Percentiles rank a stretch among this genome's conserved stretches.
These are phyloP conservation scores for Ictalurus furcatus DNA, from an alignment of 2,113 vertebrate species.

Conservation along the genomic window DNA sequence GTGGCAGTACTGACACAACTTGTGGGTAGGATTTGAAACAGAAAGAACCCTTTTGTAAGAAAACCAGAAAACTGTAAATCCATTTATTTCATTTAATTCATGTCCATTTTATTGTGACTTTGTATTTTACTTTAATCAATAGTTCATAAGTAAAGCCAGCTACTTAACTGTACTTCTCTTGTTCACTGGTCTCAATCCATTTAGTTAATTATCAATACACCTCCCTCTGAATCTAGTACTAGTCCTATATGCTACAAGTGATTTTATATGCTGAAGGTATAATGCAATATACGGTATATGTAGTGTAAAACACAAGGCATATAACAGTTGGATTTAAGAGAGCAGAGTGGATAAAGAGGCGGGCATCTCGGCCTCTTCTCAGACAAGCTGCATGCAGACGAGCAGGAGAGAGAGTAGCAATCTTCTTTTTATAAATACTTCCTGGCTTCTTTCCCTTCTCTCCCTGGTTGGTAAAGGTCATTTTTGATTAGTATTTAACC, in stretches of 20 bases:
- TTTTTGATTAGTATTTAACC: constrained; percentile 61
- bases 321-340: not conserved
- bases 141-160: not conserved
- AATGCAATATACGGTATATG: not conserved
- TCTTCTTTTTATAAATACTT: constrained; percentile 23
- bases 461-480: constrained; percentile 58
- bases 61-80: too few species aligned
- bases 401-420: not conserved
- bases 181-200: too few species aligned
- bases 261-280: not conserved
- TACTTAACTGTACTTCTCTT: too few species aligned
- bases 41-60: too few species aligned
- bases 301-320: not conserved
- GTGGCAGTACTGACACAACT: too few species aligned
- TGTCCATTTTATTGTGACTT: too few species aligned
- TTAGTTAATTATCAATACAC: too few species aligned
- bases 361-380: not conserved
- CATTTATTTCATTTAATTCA: too few species aligned
- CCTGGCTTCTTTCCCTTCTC: constrained; percentile 1
- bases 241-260: not conserved
- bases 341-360: not conserved
- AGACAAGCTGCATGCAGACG: constrained; percentile 4
- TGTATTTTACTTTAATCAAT: too few species aligned
- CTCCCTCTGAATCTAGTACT: too few species aligned
- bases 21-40: too few species aligned